phyloP scores from a whole-genome alignment of 1,140 invertebrate genomes.

The Brachionus angularis region DNA sequence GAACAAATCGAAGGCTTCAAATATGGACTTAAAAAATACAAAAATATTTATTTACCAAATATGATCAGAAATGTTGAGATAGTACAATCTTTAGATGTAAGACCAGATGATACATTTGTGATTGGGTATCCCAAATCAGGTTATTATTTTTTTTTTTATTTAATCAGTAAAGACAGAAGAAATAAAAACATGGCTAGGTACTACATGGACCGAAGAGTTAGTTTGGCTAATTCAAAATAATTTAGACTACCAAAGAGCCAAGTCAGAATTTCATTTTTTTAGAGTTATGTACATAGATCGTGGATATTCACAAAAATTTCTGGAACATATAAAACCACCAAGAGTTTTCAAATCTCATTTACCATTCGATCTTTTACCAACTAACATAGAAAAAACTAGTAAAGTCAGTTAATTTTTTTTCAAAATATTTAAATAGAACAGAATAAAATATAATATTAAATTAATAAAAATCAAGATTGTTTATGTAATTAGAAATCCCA shows the following conservation, averaged over 20 bases:
- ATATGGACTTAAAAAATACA: neutral
- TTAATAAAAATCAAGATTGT: neutral
- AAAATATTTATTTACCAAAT: neutral
- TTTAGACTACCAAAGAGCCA: neutral
- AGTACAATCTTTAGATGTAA: neutral
- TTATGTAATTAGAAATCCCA: constrained; percentile 1
- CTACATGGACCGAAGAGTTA: constrained; percentile 19
- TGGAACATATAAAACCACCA: neutral
- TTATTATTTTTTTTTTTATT: too few species aligned
- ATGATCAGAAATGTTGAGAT: neutral
- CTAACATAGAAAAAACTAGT: neutral
- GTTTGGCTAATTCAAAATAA: constrained; percentile 23
- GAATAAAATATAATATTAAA: neutral
- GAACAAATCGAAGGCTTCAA: neutral
- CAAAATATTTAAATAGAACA: neutral
- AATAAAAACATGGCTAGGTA: too few species aligned
- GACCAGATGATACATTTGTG: constrained; percentile 15
- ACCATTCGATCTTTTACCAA: constrained; percentile 2
- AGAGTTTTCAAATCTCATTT: constrained; percentile 30
- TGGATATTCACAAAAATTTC: neutral
- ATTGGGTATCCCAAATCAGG: constrained; percentile 14
- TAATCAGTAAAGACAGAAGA: too few species aligned
- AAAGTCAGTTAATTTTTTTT: too few species aligned
- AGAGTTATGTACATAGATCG: constrained; percentile 8
- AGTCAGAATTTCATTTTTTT: neutral